A percentile compares a stretch with the other conserved stretches of the same genome.
phyloP scores from a whole-genome alignment of 2,113 vertebrate species.

The Tylochromis polylepis region DNA sequence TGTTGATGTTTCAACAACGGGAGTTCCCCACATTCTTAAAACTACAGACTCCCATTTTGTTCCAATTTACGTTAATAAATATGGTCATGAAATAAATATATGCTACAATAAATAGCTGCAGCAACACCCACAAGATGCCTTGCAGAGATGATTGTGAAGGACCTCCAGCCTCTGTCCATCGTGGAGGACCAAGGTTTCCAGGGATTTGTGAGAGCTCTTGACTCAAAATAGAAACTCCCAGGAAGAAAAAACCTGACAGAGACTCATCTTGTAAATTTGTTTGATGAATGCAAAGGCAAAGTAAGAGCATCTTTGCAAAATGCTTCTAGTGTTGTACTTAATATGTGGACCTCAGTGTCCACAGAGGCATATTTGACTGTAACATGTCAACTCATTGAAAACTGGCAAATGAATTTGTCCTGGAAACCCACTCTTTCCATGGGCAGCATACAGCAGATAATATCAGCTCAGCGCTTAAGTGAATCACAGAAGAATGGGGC shows the following conservation, averaged over 20 bases:
- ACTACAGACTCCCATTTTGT: no score
- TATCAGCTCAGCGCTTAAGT: background rate
- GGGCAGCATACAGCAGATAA: constrained; percentile 9
- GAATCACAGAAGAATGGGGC: constrained; percentile 6
- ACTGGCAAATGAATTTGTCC: background rate
- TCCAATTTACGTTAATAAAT: no score
- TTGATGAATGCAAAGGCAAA: background rate
- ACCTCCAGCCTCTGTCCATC: background rate
- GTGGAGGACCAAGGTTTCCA: background rate
- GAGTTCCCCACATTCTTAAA: no score
- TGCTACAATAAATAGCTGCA: no score
- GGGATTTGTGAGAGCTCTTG: background rate
- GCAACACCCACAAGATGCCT: no score
- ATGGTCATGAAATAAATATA: no score
- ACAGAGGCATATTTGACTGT: background rate
- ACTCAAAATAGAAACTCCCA: background rate
- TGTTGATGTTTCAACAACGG: no score
- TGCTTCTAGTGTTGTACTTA: background rate
- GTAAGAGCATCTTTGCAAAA: background rate
- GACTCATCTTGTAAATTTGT: background rate
- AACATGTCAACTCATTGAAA: background rate
- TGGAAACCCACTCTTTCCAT: background rate
- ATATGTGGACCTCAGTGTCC: background rate
- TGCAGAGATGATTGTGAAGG: background rate
- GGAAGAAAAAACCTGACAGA: background rate